Evolutionary conservation across 92 coral and sea anemone genomes (phyloP).

Genomic region (Paramuricea clavata): DNA sequence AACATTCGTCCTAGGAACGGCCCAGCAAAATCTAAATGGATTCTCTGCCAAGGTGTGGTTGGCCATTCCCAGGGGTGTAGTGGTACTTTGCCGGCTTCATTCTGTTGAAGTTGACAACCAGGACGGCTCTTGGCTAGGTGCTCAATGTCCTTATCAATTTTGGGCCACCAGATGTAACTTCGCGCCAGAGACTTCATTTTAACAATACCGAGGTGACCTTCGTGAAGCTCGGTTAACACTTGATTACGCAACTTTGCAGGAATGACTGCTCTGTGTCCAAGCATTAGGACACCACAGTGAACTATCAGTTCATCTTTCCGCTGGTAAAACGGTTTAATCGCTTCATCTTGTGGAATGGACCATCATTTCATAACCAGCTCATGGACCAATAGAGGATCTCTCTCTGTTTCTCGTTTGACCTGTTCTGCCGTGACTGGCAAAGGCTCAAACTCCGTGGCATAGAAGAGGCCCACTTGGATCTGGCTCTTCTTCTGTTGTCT

Average conservation of each 20-base stretch:
- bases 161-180: constrained; percentile 36
- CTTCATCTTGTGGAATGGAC: constrained; percentile 17
- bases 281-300: constrained; percentile 29
- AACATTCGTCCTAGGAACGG: constrained; percentile 23
- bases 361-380: constrained; percentile 64
- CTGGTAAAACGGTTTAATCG: not conserved
- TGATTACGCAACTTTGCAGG: not conserved
- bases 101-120: constrained; percentile 41
- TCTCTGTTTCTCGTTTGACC: constrained; percentile 61
- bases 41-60: constrained; percentile 35
- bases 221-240: constrained; percentile 15
- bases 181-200: too few relatives aligned
- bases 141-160: constrained; percentile 28
- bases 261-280: not conserved
- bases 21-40: constrained; percentile 24
- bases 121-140: constrained; percentile 28
- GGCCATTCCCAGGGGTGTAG: constrained; percentile 41
- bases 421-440: constrained; percentile 61
- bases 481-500: constrained; percentile 31
- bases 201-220: too few relatives aligned
- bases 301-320: constrained; percentile 26
- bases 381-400: constrained; percentile 60
- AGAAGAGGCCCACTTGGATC: constrained; percentile 25
- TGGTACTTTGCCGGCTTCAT: constrained; percentile 21
- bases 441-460: constrained; percentile 51